Evolutionary conservation across 2,797 vertebrate genomes (phyloP).

Genomic region (Acrocephalus scirpaceus): DNA sequence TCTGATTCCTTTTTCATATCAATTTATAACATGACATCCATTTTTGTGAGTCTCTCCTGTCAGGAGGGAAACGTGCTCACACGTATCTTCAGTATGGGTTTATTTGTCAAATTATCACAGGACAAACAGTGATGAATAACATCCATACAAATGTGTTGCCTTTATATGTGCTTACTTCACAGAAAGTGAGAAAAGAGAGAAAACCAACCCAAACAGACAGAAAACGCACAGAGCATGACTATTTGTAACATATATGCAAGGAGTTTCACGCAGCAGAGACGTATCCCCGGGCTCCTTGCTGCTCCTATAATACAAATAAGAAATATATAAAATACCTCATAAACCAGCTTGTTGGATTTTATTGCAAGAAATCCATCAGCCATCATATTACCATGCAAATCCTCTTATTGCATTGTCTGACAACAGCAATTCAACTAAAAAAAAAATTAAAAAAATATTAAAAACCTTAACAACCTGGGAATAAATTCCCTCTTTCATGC

Average conservation of each 20-base stretch:
- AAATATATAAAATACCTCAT: constrained; percentile 42
- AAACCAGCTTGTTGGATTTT: constrained; percentile 55
- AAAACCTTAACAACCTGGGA: background rate
- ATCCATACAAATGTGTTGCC: background rate
- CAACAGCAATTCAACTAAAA: background rate
- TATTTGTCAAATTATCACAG: constrained; percentile 14
- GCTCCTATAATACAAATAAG: constrained; percentile 24
- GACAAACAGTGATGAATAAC: background rate
- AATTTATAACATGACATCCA: background rate
- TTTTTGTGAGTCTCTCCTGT: background rate
- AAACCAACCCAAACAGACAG: constrained; percentile 11
- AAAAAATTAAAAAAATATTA: background rate
- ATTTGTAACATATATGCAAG: background rate
- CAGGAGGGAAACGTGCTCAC: background rate
- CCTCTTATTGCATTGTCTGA: constrained; percentile 42
- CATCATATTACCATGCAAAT: constrained; percentile 54
- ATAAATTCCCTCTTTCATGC: background rate
- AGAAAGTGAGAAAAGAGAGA: background rate
- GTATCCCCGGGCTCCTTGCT: background rate
- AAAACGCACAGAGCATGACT: background rate
- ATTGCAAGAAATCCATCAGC: constrained; percentile 51
- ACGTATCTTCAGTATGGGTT: background rate
- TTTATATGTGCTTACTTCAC: background rate
- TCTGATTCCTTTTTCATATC: background rate
- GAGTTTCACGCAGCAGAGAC: background rate